A percentile compares a stretch with the other conserved stretches of the same genome.
These are phyloP conservation scores for Apteryx mantelli DNA, from an alignment of 2,113 vertebrate species.

Conservation along the genomic window DNA sequence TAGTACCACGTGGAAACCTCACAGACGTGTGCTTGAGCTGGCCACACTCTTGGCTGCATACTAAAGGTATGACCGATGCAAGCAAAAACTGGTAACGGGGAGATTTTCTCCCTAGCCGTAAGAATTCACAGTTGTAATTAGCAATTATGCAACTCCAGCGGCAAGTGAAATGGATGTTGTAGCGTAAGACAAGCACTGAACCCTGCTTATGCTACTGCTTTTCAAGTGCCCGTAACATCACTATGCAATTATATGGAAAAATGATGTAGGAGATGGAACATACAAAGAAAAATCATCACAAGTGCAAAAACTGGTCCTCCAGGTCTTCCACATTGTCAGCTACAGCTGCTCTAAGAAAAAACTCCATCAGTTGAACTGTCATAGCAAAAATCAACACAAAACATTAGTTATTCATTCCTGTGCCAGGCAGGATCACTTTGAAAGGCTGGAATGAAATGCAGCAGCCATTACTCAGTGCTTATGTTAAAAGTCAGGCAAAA, in stretches of 20 bases:
- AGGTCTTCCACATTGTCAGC: neutral
- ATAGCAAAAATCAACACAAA: neutral
- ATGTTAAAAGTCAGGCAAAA: neutral
- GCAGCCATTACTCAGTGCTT: neutral
- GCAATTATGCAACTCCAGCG: neutral
- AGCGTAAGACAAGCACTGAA: neutral
- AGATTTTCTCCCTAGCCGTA: neutral
- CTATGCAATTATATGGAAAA: neutral
- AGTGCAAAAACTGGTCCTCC: neutral
- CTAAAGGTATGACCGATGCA: neutral
- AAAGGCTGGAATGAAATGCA: accelerated
- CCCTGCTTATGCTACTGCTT: neutral
- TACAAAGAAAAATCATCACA: accelerated
- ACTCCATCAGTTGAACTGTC: neutral
- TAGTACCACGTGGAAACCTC: neutral
- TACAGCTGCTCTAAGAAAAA: neutral
- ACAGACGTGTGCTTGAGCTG: neutral
- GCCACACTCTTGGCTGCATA: accelerated
- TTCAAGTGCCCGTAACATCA: neutral
- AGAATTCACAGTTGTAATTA: neutral
- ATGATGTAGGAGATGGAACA: neutral
- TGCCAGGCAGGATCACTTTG: neutral
- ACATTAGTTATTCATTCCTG: accelerated
- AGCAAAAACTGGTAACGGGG: neutral
- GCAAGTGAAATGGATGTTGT: neutral